These are phyloP conservation scores for Poeciliopsis prolifica DNA, from an alignment of 2,113 vertebrate species.

Conservation along the genomic window DNA sequence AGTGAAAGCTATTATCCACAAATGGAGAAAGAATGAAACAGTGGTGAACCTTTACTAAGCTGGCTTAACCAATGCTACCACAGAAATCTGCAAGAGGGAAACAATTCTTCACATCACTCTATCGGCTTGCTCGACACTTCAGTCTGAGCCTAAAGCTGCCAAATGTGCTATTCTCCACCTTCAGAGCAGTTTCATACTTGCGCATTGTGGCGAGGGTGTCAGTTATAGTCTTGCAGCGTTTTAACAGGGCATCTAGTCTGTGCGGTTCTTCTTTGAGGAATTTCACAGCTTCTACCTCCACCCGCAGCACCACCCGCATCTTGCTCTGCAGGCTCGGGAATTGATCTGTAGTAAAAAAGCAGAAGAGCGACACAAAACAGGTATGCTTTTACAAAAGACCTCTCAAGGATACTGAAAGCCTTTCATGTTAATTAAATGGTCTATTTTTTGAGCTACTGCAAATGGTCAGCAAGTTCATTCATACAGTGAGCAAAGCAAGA, in stretches of 20 bases:
- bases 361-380: not conserved
- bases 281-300: conserved; percentile 97
- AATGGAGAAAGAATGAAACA: too few relatives aligned
- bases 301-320: conserved; percentile 95
- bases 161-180: not conserved
- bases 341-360: conserved; percentile 82
- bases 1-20: too few relatives aligned
- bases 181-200: conserved; percentile 68
- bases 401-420: conserved; percentile 3
- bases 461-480: conserved; percentile 36
- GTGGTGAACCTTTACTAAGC: not conserved
- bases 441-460: conserved; percentile 7
- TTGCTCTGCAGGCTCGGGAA: conserved; percentile 98
- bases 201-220: conserved; percentile 82
- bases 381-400: not conserved
- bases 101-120: not conserved
- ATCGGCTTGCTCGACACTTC: not conserved
- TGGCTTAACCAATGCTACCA: not conserved
- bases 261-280: conserved; percentile 98
- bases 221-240: conserved; percentile 92
- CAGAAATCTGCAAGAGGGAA: not conserved
- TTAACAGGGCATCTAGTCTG: conserved; percentile 92
- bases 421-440: conserved; percentile 10
- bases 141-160: not conserved
- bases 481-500: conserved; percentile 29